Conservation (phyloP, 2,888 invertebrate genomes). For the Maniola hyperantus region DNA sequence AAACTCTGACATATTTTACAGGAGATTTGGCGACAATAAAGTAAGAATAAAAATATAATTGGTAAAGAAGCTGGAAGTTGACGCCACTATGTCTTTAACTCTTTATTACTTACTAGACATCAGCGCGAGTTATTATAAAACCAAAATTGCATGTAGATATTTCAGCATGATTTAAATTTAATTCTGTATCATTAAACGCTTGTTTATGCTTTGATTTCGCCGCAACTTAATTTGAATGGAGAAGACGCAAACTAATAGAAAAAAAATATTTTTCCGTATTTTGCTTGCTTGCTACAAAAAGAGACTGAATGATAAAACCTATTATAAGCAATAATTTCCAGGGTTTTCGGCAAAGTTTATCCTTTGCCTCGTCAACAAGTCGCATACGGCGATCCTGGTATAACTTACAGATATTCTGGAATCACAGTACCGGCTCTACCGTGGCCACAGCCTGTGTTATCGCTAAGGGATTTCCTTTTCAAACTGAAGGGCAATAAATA, state of each 20-base stretch:
- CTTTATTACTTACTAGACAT: too few relatives aligned
- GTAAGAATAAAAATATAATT: constrained; percentile 49
- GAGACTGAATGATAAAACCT: too few relatives aligned
- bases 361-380: constrained; percentile 87
- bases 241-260: too few relatives aligned
- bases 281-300: neutral
- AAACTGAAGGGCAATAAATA: constrained; percentile 80
- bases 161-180: too few relatives aligned
- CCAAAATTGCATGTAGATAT: too few relatives aligned
- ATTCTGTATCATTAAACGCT: too few relatives aligned
- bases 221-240: too few relatives aligned
- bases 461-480: constrained; percentile 76
- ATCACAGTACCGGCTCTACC: constrained; percentile 84
- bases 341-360: constrained; percentile 86
- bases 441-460: constrained; percentile 81
- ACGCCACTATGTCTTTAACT: neutral
- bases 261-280: too few relatives aligned
- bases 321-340: constrained; percentile 43
- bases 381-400: constrained; percentile 85
- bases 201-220: too few relatives aligned
- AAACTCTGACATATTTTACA: constrained; percentile 83
- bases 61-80: neutral
- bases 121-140: too few relatives aligned
- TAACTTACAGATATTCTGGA: constrained; percentile 86
- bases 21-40: constrained; percentile 84